Conservation (phyloP, 2,888 invertebrate genomes). For the Caenorhabditis afra region DNA sequence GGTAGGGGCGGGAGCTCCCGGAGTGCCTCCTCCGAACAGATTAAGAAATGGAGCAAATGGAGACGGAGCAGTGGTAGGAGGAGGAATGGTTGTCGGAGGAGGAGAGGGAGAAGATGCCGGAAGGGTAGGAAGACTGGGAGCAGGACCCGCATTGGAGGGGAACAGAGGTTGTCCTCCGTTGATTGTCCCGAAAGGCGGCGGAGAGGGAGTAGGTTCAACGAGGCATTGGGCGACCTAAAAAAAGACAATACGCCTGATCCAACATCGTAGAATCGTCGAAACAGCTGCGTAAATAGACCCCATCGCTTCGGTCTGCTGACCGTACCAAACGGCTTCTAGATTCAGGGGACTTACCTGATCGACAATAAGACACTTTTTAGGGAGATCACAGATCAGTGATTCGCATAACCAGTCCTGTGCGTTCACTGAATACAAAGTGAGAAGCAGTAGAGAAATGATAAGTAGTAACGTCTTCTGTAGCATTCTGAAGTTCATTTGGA, state of each 20-base stretch:
- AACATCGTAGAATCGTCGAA: background rate
- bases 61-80: conserved; percentile 48
- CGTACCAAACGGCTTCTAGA: background rate
- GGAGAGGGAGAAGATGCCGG: conserved; percentile 16
- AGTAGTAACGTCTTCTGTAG: background rate
- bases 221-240: conserved; percentile 68
- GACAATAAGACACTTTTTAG: conserved; percentile 64
- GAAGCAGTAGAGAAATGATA: background rate
- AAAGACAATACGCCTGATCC: background rate
- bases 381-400: conserved; percentile 70
- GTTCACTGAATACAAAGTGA: background rate
- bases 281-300: conserved; percentile 1
- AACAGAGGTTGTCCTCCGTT: conserved; percentile 57
- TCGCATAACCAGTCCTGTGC: conserved; percentile 60
- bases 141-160: conserved; percentile 20
- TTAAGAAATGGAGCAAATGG: conserved; percentile 65
- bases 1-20: conserved; percentile 36
- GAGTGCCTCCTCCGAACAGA: conserved; percentile 55
- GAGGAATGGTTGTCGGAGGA: conserved; percentile 10
- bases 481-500: conserved; percentile 7
- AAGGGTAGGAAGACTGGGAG: conserved; percentile 6
- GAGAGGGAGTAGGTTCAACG: conserved; percentile 41
- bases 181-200: conserved; percentile 54
- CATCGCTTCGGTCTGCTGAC: background rate
- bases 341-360: conserved; percentile 58